These are phyloP conservation scores for Ecdyonurus torrentis DNA, from an alignment of 2,888 invertebrate genomes.

Conservation along the genomic window DNA sequence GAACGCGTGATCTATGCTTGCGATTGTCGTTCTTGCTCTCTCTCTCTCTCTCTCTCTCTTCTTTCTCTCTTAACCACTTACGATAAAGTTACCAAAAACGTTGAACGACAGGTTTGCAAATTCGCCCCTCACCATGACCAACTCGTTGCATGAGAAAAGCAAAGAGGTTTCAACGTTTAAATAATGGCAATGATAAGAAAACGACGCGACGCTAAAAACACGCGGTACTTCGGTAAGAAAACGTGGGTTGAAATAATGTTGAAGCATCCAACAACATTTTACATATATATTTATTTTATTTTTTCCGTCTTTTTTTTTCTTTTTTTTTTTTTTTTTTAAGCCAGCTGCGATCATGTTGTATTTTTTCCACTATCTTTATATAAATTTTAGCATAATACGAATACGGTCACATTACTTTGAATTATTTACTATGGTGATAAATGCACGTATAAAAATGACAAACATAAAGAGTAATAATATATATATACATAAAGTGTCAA, in stretches of 20 bases:
- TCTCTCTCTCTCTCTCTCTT: too few species aligned
- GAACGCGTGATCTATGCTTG: not conserved
- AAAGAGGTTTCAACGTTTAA: not conserved
- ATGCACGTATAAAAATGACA: too few species aligned
- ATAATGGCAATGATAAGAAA: not conserved
- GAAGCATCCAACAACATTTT: not conserved
- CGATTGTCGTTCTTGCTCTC: not conserved
- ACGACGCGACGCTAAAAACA: not conserved
- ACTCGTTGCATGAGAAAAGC: not conserved
- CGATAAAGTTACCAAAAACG: not conserved
- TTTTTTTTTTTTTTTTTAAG: not conserved
- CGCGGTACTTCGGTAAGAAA: not conserved
- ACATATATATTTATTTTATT: not conserved
- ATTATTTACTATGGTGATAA: too few species aligned
- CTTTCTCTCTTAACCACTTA: not conserved
- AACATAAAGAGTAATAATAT: too few species aligned
- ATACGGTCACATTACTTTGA: too few species aligned
- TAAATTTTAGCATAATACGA: not conserved
- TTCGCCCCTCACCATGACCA: too few species aligned
- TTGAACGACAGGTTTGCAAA: not conserved
- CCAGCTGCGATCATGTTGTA: not conserved
- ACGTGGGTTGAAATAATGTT: not conserved
- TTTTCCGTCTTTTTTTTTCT: not conserved
- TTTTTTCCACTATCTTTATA: not conserved
- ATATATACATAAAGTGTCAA: too few species aligned